These are phyloP conservation scores for Boloria euphrosyne DNA, from an alignment of 2,888 invertebrate genomes.

Conservation along the genomic window DNA sequence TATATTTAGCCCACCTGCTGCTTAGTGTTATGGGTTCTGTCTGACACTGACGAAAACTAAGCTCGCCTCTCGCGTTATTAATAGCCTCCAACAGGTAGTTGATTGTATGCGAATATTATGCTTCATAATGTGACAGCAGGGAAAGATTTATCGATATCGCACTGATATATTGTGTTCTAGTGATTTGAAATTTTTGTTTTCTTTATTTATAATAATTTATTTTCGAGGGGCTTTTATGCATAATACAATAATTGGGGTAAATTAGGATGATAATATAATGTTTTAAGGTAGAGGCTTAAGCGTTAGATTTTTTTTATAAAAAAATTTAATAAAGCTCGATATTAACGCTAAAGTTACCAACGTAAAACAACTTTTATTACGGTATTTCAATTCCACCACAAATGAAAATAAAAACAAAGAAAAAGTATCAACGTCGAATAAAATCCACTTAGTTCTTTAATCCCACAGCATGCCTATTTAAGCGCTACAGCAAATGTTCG, in stretches of 20 bases:
- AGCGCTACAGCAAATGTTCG: conserved; percentile 18
- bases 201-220: no score
- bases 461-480: conserved; percentile 12
- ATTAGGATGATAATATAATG: no score
- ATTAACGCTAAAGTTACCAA: no score
- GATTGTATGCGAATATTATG: conserved; percentile 20
- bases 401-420: background rate
- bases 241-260: no score
- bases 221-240: no score
- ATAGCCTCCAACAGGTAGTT: conserved; percentile 18
- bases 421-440: background rate
- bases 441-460: conserved; percentile 8
- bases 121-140: conserved; percentile 16
- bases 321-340: no score
- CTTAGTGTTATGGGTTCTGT: conserved; percentile 20
- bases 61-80: conserved; percentile 16
- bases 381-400: background rate
- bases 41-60: conserved; percentile 21
- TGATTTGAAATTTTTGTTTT: background rate
- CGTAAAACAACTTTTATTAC: background rate
- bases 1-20: conserved; percentile 38
- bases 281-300: no score
- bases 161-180: background rate
- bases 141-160: conserved; percentile 3
- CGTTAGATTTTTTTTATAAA: no score